Conservation (phyloP, 1,140 invertebrate species). For the silkworm (Bombyx mori) region ASM3026992v2 NC_085130.1:8832501-8833000, state of each 20-base stretch:
- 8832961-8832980: background rate
- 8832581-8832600: too few species aligned
- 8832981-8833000: background rate
- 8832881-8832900: constrained; percentile 68
- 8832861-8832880: constrained; percentile 72
- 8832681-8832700: constrained; percentile 75
- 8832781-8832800: constrained; percentile 48
- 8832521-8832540: too few species aligned
- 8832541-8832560: too few species aligned
- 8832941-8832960: constrained; percentile 14
- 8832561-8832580: too few species aligned
- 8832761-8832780: constrained; percentile 42
- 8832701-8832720: constrained; percentile 86
- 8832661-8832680: too few species aligned
- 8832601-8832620: too few species aligned
- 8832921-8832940: constrained; percentile 48
- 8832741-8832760: too few species aligned
- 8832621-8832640: background rate
- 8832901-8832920: constrained; percentile 69
- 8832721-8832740: constrained; percentile 76
- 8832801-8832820: constrained; percentile 42
- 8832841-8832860: constrained; percentile 72
- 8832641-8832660: too few species aligned
- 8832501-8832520: background rate
- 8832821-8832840: constrained; percentile 68